Evolutionary conservation across 2,888 invertebrate species (phyloP), one percentile per base, ranked within the genome.

Genomic region (Amorpha juglandis): DNA sequence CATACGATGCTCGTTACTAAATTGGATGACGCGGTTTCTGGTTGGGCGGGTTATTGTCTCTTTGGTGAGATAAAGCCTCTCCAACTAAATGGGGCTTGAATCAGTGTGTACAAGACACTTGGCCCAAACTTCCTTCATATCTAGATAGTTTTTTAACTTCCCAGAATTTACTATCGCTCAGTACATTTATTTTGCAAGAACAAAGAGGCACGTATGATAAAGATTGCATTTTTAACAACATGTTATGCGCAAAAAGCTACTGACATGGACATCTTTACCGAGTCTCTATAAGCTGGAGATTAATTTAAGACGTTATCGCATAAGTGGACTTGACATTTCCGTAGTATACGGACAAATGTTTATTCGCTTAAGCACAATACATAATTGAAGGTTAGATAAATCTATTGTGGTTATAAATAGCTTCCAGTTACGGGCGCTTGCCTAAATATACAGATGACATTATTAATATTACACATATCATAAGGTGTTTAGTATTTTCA

Each of bases 291-390:
- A 45, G 58, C 33, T 27, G 21, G 64, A 70, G 81, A 79, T 81
- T 81, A 78, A 69, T 72, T 74, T 65, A 53, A 65, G 73, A 77
- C 78, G 72, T 68, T 81, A 80, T 81, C 81, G 75, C 72, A 73
- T 70, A 74, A 72, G 35, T 62, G 65, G 67, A 71, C 74, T 68
- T 73, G 80, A 80, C 75, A 76, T 78, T 80, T 82, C 81, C 81
- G 80, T 70, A 74, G 70, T 67, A 66, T 11, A 47, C 52, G 65
- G 65, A 68, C 73, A 73, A 77, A 78, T 70, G 73, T 76, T 76
- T 78, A 73, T 73, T 72, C 70, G 71, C 67, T 74, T 71, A 68
- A 73, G 67, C 55, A 69, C 71, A 68, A 69, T 63, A 73, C 62
- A 55, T 66, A 51, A 58, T 63, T 64, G 63, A 78, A 80, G 77